Evolutionary conservation across 2,888 invertebrate genomes (phyloP).

Genomic region (Alloplasta piceator): DNA sequence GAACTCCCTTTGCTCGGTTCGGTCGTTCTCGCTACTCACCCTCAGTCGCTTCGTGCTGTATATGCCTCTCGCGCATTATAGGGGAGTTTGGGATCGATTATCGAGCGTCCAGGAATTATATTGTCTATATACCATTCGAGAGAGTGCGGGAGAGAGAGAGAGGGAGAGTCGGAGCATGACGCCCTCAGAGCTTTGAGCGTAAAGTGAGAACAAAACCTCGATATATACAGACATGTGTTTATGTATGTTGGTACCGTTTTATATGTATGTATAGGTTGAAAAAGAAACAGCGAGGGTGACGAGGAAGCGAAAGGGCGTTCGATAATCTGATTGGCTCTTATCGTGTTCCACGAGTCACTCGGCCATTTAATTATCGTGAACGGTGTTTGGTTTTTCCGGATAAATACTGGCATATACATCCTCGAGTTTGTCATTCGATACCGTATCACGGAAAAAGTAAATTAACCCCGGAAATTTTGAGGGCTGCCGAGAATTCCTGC

Average conservation of each 20-base stretch:
- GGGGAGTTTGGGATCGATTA: slow-evolving; percentile 63
- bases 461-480: too few species aligned
- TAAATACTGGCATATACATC: slow-evolving; percentile 9
- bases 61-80: slow-evolving; percentile 50
- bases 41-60: slow-evolving; percentile 49
- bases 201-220: slow-evolving; percentile 35
- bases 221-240: slow-evolving; percentile 19
- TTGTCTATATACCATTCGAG: slow-evolving; percentile 44
- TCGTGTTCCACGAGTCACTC: slow-evolving; percentile 48
- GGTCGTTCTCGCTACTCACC: slow-evolving; percentile 39
- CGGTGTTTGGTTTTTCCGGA: slow-evolving; percentile 27
- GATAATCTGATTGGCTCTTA: slow-evolving; percentile 58
- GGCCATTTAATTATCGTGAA: slow-evolving; percentile 53
- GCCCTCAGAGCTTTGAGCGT: slow-evolving; percentile 36
- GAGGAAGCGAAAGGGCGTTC: slow-evolving; percentile 32
- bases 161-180: slow-evolving; percentile 24
- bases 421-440: background rate
- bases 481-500: too few species aligned
- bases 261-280: background rate
- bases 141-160: slow-evolving; percentile 20
- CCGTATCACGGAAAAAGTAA: too few species aligned
- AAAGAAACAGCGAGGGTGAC: background rate
- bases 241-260: background rate
- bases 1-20: slow-evolving; percentile 20
- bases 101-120: slow-evolving; percentile 64